Base-by-base conservation (phyloP, 2,888 invertebrate genomes). In the Gastrophysa polygoni region DNA sequence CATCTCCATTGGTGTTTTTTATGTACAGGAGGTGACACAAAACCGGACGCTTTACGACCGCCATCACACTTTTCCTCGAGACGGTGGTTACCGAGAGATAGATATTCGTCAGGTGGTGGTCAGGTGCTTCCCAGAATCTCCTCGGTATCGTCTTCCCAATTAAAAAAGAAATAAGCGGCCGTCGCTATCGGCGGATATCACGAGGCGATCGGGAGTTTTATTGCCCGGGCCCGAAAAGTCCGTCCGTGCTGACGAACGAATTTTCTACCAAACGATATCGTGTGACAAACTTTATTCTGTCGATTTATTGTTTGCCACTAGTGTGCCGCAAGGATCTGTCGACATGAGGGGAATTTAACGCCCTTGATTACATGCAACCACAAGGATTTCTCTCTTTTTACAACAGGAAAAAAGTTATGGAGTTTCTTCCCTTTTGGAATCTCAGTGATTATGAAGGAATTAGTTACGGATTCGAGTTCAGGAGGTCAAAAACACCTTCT, bases 71-170 rank as follows among this genome's bases (percentile, higher is more conserved):
- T 17, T 17, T 28, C 20, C 44, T 43, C 54, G 20, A 32, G 24
- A 54, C 43, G 18, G 21, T 52, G 20, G 34, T 16, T 43, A 32
- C 34, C 34, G 7, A 24, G 24, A 24, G 3, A 1, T 38, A 4
- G 38, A 7, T 14, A 3, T 4, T 38, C 38, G 14, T 38, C 38
- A 38, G 38, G 38, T 38, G 38, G n/a, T 38, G n/a, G 7, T 11
- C 32, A 32, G 32, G 10, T 14, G 14, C n/a, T n/a, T n/a, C n/a
- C n/a, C 7, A 38, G 38, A 38, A 38, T 38, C 38, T 59, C 47
- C 54, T 38, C 20, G 11, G 34, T 59, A 59, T 59, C 59, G 51
- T 46, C 14, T 59, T 59, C 52, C 59, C 59, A 59, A 59, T 59
- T 59, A 59, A 51, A 59, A 32, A 59, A 52, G 50, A 52, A 32